phyloP scores from a whole-genome alignment of 2,888 invertebrate genomes.

The Aspidapion aeneum region DNA sequence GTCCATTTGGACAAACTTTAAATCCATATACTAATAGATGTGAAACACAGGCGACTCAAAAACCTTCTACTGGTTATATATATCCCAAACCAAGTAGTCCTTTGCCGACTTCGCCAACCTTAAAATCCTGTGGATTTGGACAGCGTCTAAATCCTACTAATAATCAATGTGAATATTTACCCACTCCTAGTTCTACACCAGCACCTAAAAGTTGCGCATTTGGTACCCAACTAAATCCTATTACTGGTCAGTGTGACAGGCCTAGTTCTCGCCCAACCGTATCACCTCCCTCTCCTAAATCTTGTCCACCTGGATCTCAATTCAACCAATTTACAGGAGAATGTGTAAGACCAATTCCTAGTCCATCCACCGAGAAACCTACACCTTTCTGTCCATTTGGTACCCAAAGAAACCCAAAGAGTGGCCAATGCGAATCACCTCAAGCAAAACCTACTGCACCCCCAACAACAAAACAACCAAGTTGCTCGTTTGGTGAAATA shows the following conservation, averaged over 20 bases:
- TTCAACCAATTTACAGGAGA: constrained; percentile 13
- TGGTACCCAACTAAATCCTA: constrained; percentile 27
- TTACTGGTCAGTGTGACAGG: constrained; percentile 16
- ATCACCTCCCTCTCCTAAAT: neutral
- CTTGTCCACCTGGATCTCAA: constrained; percentile 15
- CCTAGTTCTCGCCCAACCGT: constrained; percentile 7
- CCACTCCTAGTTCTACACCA: constrained; percentile 1
- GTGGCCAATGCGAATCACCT: constrained; percentile 11
- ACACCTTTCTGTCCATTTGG: constrained; percentile 18
- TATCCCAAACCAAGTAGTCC: constrained; percentile 17
- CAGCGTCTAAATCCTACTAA: neutral
- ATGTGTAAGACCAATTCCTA: constrained; percentile 20
- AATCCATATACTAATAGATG: constrained; percentile 3
- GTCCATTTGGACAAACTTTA: constrained; percentile 28
- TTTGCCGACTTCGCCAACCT: neutral
- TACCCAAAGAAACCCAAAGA: constrained; percentile 10
- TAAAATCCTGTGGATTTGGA: constrained; percentile 16
- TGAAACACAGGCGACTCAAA: neutral
- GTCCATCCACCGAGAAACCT: neutral
- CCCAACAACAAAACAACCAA: constrained; percentile 2
- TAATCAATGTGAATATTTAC: constrained; percentile 1
- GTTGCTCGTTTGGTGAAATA: constrained; percentile 14
- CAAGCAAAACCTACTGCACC: constrained; percentile 8
- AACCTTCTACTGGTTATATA: constrained; percentile 12
- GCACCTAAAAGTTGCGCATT: constrained; percentile 41